phyloP scores from a whole-genome alignment of 1,140 invertebrate genomes.

The Drosophila setifemur region DNA sequence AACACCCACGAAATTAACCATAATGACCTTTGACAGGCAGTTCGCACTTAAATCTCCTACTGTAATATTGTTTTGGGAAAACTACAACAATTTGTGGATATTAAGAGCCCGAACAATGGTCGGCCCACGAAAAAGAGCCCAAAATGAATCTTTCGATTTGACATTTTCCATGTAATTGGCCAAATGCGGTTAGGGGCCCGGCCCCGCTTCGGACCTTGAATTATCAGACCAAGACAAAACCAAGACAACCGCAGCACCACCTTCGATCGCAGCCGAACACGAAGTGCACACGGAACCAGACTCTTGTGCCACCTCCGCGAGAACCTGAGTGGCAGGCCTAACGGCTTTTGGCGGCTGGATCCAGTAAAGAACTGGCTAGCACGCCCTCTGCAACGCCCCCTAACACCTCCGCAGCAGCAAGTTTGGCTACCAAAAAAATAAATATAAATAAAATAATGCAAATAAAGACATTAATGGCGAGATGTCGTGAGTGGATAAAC shows the following conservation, averaged over 20 bases:
- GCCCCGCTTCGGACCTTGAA: slow-evolving; percentile 61
- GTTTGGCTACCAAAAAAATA: slow-evolving; percentile 7
- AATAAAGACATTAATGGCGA: slow-evolving; percentile 27
- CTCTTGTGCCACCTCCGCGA: slow-evolving; percentile 13
- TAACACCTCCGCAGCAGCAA: slow-evolving; percentile 22
- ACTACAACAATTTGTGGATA: slow-evolving; percentile 7
- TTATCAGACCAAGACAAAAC: slow-evolving; percentile 50
- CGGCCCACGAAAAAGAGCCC: slow-evolving; percentile 6
- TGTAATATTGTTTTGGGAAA: slow-evolving; percentile 66
- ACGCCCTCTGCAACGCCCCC: slow-evolving; percentile 51
- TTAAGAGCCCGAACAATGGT: slow-evolving; percentile 13
- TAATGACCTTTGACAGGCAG: slow-evolving; percentile 51
- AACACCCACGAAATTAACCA: slow-evolving; percentile 58
- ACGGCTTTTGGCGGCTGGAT: slow-evolving; percentile 20
- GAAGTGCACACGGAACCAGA: slow-evolving; percentile 57
- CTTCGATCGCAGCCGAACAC: slow-evolving; percentile 31
- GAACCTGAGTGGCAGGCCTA: slow-evolving; percentile 22
- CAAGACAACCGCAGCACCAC: slow-evolving; percentile 42
- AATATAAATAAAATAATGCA: slow-evolving; percentile 14
- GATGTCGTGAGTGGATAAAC: background rate
- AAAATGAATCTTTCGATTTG: slow-evolving; percentile 50
- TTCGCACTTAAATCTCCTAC: slow-evolving; percentile 58
- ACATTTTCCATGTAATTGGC: slow-evolving; percentile 67
- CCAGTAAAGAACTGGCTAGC: slow-evolving; percentile 56
- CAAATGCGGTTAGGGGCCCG: slow-evolving; percentile 58